phyloP scores from a whole-genome alignment of 2,888 invertebrate genomes.

The Sialis fuliginosa region DNA sequence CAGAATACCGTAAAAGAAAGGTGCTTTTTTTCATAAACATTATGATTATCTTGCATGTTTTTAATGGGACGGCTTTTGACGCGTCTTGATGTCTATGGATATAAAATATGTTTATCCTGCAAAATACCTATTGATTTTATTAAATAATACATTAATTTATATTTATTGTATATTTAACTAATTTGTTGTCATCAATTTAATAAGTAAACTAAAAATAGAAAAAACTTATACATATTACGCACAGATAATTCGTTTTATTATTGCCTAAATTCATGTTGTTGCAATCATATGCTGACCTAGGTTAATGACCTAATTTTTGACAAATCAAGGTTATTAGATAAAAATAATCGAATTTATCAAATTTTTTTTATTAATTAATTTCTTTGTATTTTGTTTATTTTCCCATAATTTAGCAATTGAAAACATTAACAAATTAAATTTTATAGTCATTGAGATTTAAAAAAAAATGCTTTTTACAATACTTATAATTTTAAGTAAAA shows the following conservation, averaged over 20 bases:
- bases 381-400: background rate
- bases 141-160: too few species aligned
- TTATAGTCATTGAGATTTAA: background rate
- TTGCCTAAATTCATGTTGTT: background rate
- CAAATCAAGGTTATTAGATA: slow-evolving; percentile 6
- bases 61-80: too few species aligned
- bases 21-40: slow-evolving; percentile 25
- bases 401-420: background rate
- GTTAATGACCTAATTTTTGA: background rate
- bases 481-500: background rate
- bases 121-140: too few species aligned
- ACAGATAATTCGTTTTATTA: background rate
- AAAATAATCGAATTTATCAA: slow-evolving; percentile 6
- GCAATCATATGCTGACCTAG: background rate
- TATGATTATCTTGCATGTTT: too few species aligned
- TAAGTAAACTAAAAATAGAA: too few species aligned
- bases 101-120: too few species aligned
- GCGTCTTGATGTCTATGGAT: too few species aligned
- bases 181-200: too few species aligned
- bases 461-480: background rate
- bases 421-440: background rate
- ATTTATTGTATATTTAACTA: too few species aligned
- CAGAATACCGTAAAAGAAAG: slow-evolving; percentile 68
- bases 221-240: too few species aligned
- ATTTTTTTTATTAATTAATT: background rate